Evolutionary conservation across 2,797 vertebrate genomes (phyloP).

Genomic region (Centroberyx gerrardi): DNA sequence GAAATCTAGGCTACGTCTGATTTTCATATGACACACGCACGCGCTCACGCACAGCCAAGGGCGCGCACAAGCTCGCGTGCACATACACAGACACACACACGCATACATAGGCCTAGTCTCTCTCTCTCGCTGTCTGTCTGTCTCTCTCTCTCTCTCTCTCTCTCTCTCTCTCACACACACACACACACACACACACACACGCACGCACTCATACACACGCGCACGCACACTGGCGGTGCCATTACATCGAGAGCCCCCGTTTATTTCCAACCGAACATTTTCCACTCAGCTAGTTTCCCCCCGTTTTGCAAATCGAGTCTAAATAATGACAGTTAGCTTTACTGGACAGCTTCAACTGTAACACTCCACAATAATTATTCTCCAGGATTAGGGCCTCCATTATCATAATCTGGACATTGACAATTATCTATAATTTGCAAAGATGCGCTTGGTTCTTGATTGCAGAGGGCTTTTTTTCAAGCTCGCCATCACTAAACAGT

Average conservation of each 20-base stretch:
- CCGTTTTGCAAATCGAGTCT: slow-evolving; percentile 93
- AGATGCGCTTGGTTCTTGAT: slow-evolving; percentile 99
- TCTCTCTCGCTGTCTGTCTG: neutral
- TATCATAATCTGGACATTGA: slow-evolving; percentile 99
- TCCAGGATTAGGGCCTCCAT: slow-evolving; percentile 99
- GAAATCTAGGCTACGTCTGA: slow-evolving; percentile 41
- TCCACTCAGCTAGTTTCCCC: slow-evolving; percentile 96
- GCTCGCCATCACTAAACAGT: slow-evolving; percentile 99
- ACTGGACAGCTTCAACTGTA: slow-evolving; percentile 99
- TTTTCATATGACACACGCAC: slow-evolving; percentile 33
- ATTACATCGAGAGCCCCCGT: slow-evolving; percentile 96
- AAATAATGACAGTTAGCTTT: slow-evolving; percentile 99
- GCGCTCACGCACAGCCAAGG: slow-evolving; percentile 7
- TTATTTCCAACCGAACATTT: slow-evolving; percentile 98
- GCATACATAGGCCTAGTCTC: slow-evolving; percentile 4
- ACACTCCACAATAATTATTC: slow-evolving; percentile 99
- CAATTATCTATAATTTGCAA: slow-evolving; percentile 99
- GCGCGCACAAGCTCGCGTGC: slow-evolving; percentile 31
- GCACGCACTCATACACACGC: slow-evolving; percentile 47
- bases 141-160: neutral
- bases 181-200: slow-evolving; percentile 45
- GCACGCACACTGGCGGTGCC: slow-evolving; percentile 82
- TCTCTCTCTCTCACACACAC: too few relatives aligned
- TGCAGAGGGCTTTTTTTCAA: slow-evolving; percentile 94
- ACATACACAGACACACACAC: slow-evolving; percentile 36